These are phyloP conservation scores for Ferdinandea cuprea DNA, from an alignment of 2,888 invertebrate species.

Conservation along the genomic window DNA sequence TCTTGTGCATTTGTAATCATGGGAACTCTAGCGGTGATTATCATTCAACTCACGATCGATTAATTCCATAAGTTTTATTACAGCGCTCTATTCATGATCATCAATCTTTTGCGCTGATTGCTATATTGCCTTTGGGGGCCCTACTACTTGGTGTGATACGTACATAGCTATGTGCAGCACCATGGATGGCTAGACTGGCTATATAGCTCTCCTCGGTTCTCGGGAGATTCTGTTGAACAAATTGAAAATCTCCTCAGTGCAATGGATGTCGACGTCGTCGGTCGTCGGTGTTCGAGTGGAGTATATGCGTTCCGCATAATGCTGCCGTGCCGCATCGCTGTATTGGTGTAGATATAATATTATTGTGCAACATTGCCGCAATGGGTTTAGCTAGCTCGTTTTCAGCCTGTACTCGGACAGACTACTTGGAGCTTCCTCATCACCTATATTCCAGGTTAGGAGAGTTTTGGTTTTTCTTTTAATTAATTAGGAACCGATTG, in stretches of 20 bases:
- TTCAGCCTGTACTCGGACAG: slow-evolving; percentile 32
- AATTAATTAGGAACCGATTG: slow-evolving; percentile 70
- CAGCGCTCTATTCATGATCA: slow-evolving; percentile 70
- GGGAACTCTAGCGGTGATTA: slow-evolving; percentile 72
- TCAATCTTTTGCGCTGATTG: slow-evolving; percentile 74
- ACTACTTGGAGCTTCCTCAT: slow-evolving; percentile 64
- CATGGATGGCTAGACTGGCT: not conserved
- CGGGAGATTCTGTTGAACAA: slow-evolving; percentile 56
- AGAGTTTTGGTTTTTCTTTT: slow-evolving; percentile 51
- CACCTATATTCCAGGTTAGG: slow-evolving; percentile 58
- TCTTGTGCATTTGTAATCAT: slow-evolving; percentile 67
- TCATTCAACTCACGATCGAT: slow-evolving; percentile 74
- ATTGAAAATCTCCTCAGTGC: slow-evolving; percentile 50
- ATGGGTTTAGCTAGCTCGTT: slow-evolving; percentile 11
- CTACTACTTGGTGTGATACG: slow-evolving; percentile 48
- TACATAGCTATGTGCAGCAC: slow-evolving; percentile 4
- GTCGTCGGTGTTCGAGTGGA: no score
- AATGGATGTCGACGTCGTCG: no score
- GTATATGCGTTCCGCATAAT: slow-evolving; percentile 24
- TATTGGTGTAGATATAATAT: no score
- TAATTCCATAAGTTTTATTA: slow-evolving; percentile 73
- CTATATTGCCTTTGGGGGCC: slow-evolving; percentile 65
- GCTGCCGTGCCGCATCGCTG: slow-evolving; percentile 9
- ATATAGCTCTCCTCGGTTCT: slow-evolving; percentile 22
- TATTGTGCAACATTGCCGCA: slow-evolving; percentile 55